A percentile compares a stretch with the other conserved stretches of the same genome.
Evolutionary conservation across 2,888 invertebrate genomes (phyloP).

Genomic region (Merodon equestris): DNA sequence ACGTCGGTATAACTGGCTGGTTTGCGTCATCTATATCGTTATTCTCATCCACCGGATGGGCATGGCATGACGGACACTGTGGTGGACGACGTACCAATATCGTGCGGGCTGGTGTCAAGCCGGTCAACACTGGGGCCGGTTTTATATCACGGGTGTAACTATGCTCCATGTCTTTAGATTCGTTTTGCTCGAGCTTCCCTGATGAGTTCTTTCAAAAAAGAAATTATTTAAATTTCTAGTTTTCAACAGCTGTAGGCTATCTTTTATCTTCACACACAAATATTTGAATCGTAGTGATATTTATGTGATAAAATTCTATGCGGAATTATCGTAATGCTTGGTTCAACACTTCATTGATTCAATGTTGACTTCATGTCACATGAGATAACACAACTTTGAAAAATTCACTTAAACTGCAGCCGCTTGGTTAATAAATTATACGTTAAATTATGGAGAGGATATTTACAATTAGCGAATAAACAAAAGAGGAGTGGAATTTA

Average conservation of each 20-base stretch:
- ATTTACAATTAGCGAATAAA: conserved; percentile 57
- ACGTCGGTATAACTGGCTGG: conserved; percentile 79
- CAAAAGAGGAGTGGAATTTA: conserved; percentile 21
- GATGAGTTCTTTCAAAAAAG: no score
- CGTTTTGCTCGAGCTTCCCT: conserved; percentile 18
- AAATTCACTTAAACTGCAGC: no score
- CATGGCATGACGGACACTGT: conserved; percentile 77
- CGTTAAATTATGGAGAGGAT: conserved; percentile 11
- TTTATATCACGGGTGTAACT: conserved; percentile 84
- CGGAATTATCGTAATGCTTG: no score
- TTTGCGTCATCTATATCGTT: conserved; percentile 79
- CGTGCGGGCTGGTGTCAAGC: conserved; percentile 74
- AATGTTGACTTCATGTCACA: no score
- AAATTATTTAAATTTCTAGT: no score
- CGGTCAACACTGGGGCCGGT: conserved; percentile 73
- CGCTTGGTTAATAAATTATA: conserved; percentile 36
- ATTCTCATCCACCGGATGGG: conserved; percentile 76
- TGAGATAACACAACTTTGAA: no score
- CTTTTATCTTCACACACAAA: no score
- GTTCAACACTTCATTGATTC: no score
- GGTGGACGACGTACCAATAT: conserved; percentile 77
- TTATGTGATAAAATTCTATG: no score
- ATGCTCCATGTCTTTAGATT: conserved; percentile 82
- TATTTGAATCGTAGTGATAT: no score
- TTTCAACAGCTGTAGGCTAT: no score